Evolutionary conservation across 2,888 invertebrate genomes (phyloP).

Genomic region (Leptopilina syphax): DNA sequence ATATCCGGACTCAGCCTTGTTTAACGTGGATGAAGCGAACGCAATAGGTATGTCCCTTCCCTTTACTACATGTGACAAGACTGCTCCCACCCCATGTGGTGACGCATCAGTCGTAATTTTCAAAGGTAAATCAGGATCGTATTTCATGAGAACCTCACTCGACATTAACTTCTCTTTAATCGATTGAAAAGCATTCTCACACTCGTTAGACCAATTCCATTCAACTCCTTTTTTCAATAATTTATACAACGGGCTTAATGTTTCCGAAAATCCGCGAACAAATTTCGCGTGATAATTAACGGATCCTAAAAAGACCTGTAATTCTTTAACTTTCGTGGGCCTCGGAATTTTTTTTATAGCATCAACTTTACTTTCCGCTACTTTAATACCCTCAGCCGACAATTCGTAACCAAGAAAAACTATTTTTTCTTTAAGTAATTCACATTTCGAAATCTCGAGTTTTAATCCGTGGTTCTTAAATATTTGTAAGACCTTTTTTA

Average conservation of each 20-base stretch:
- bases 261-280: constrained; percentile 56
- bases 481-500: too few species aligned
- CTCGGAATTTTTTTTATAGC: constrained; percentile 47
- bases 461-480: constrained; percentile 30
- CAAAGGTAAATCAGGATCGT: constrained; percentile 30
- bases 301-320: constrained; percentile 60
- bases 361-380: constrained; percentile 33
- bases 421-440: constrained; percentile 8
- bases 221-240: constrained; percentile 56
- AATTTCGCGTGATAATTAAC: constrained; percentile 67
- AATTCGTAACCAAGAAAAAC: constrained; percentile 40
- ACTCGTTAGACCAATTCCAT: constrained; percentile 27
- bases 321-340: constrained; percentile 53
- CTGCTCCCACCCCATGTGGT: constrained; percentile 40
- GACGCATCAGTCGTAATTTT: constrained; percentile 43
- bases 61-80: constrained; percentile 43
- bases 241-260: constrained; percentile 58
- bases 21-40: constrained; percentile 53
- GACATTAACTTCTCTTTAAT: constrained; percentile 18
- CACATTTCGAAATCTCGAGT: constrained; percentile 39
- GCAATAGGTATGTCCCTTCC: constrained; percentile 55
- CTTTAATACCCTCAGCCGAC: constrained; percentile 27
- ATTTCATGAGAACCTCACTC: constrained; percentile 30
- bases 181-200: constrained; percentile 39
- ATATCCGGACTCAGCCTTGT: constrained; percentile 52